Evolutionary conservation across 2,113 vertebrate species (phyloP).

Genomic region (Nycticebus coucang): DNA sequence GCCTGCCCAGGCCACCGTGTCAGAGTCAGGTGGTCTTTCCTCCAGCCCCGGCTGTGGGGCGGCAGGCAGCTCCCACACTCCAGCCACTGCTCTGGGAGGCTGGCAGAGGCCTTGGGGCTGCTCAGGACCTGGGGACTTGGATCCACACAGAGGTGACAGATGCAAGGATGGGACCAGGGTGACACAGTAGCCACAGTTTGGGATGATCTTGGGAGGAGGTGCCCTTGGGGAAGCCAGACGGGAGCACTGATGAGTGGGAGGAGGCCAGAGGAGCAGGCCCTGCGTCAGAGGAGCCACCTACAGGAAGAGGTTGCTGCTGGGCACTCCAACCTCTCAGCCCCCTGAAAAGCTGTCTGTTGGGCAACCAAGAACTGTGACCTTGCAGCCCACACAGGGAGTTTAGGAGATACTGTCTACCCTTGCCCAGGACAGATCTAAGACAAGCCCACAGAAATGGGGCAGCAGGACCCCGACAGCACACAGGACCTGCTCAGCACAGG

Average conservation of each 20-base stretch:
- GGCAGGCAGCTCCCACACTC: background rate
- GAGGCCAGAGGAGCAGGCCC: background rate
- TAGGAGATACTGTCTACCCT: fast-evolving
- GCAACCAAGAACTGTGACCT: fast-evolving
- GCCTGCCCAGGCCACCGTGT: background rate
- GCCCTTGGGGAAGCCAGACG: background rate
- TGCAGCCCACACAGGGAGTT: no score
- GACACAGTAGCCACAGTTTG: background rate
- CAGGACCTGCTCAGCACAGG: background rate
- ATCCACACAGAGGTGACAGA: background rate
- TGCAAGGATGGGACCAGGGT: background rate
- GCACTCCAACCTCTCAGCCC: fast-evolving
- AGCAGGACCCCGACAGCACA: background rate
- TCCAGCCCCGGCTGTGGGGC: background rate
- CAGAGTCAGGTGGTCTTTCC: background rate
- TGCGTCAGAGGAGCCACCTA: background rate
- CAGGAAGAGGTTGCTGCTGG: no score
- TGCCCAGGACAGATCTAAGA: no score
- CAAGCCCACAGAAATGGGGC: no score
- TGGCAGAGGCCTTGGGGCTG: background rate
- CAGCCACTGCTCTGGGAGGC: background rate
- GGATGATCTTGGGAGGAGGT: background rate
- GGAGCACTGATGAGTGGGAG: background rate
- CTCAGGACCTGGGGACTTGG: background rate
- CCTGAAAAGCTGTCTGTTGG: background rate